A percentile compares a stretch with the other conserved stretches of the same genome.
phyloP scores from a whole-genome alignment of 2,113 vertebrate species.

The Phasianus colchicus region DNA sequence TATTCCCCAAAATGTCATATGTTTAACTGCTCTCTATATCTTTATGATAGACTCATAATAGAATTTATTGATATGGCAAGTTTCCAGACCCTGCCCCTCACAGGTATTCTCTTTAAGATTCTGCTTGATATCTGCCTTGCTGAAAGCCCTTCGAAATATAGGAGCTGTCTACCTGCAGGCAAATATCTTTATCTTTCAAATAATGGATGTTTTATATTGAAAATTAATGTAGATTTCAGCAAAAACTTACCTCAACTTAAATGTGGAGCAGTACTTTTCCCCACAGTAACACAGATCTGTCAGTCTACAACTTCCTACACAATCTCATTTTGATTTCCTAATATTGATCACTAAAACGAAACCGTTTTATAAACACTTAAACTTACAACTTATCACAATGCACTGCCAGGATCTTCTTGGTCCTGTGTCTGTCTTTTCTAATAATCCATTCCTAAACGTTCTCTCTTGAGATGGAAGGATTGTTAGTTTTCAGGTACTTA shows the following conservation, averaged over 20 bases:
- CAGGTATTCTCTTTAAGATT: background rate
- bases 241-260: background rate
- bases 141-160: background rate
- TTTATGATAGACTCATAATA: background rate
- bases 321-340: background rate
- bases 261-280: background rate
- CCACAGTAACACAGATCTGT: background rate
- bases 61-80: background rate
- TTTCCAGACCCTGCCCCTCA: background rate
- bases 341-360: background rate
- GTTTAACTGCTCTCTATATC: background rate
- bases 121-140: background rate
- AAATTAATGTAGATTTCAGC: background rate
- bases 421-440: background rate
- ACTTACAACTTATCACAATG: background rate
- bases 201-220: background rate
- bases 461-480: constrained; percentile 24
- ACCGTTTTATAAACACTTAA: background rate
- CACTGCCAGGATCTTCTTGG: background rate
- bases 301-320: background rate
- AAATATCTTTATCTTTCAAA: background rate
- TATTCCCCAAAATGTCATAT: background rate
- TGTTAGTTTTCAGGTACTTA: constrained; percentile 17
- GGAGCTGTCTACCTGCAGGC: background rate
- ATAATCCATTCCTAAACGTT: background rate